Conservation (phyloP, 2,797 vertebrate species). For the Thamnophis elegans region DNA sequence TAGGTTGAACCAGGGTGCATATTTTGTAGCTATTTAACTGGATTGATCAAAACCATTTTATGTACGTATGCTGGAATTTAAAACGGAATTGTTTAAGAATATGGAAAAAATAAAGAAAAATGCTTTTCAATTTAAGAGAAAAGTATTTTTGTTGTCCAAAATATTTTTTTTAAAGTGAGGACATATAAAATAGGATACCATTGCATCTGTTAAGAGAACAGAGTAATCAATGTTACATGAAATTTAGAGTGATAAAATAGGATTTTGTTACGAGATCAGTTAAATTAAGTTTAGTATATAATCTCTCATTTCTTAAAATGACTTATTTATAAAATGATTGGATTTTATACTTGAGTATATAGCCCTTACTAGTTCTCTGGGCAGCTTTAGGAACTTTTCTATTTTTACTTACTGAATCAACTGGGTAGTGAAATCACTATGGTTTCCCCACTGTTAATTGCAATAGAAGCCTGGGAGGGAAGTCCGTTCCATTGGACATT, state of each 20-base stretch:
- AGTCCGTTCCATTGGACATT: not conserved
- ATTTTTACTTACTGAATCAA: not conserved
- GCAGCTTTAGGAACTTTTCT: not conserved
- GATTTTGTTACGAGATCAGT: not conserved
- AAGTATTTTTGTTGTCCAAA: not conserved
- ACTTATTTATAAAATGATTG: not conserved
- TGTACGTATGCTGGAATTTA: not conserved
- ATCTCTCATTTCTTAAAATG: not conserved
- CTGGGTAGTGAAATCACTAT: not conserved
- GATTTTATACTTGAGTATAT: not conserved
- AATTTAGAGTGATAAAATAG: not conserved
- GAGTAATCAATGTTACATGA: not conserved
- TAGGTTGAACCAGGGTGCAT: not conserved
- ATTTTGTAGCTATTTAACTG: constrained; percentile 1
- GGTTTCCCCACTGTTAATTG: not conserved
- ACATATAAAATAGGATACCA: not conserved
- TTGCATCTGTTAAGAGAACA: not conserved
- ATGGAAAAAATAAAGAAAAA: not conserved
- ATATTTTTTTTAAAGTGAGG: not conserved
- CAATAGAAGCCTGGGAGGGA: not conserved
- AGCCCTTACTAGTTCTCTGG: not conserved
- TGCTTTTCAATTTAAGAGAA: not conserved
- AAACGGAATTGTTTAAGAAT: not conserved
- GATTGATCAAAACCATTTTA: not conserved
- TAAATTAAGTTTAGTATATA: not conserved